phyloP scores from a whole-genome alignment of 2,888 invertebrate genomes.

The Alviniconcha strummeri region DNA sequence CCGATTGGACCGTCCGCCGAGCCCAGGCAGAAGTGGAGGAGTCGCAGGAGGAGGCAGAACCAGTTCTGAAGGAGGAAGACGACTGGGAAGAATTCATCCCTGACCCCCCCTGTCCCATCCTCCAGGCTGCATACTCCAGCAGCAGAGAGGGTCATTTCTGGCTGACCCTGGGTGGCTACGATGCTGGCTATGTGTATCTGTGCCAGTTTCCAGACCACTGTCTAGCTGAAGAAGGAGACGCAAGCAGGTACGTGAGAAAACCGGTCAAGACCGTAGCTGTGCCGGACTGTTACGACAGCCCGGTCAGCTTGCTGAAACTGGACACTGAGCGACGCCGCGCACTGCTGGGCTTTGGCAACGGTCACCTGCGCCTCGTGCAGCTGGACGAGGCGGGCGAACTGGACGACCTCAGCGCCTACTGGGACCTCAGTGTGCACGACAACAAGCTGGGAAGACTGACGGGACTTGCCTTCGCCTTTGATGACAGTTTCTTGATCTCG shows the following conservation, averaged over 20 bases:
- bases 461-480: conserved; percentile 29
- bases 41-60: neutral
- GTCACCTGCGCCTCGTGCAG: conserved; percentile 31
- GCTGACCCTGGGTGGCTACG: conserved; percentile 37
- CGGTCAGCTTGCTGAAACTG: conserved; percentile 28
- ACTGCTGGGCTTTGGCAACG: conserved; percentile 38
- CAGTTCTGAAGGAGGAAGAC: neutral
- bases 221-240: conserved; percentile 1
- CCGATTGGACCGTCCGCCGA: neutral
- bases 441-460: conserved; percentile 34
- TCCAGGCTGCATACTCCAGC: conserved; percentile 18
- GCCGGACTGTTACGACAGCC: conserved; percentile 32
- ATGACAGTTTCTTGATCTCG: conserved; percentile 25
- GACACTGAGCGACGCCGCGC: neutral
- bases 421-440: conserved; percentile 38
- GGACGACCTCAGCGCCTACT: conserved; percentile 31
- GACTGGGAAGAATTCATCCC: conserved; percentile 14
- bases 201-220: conserved; percentile 7
- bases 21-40: neutral
- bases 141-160: neutral
- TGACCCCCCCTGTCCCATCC: conserved; percentile 17
- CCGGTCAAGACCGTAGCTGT: conserved; percentile 32
- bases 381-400: conserved; percentile 27
- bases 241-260: neutral
- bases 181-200: conserved; percentile 39